These are phyloP conservation scores for Pseudomyrmex cubaensis DNA, from an alignment of 1,140 invertebrate genomes.

Conservation along the genomic window DNA sequence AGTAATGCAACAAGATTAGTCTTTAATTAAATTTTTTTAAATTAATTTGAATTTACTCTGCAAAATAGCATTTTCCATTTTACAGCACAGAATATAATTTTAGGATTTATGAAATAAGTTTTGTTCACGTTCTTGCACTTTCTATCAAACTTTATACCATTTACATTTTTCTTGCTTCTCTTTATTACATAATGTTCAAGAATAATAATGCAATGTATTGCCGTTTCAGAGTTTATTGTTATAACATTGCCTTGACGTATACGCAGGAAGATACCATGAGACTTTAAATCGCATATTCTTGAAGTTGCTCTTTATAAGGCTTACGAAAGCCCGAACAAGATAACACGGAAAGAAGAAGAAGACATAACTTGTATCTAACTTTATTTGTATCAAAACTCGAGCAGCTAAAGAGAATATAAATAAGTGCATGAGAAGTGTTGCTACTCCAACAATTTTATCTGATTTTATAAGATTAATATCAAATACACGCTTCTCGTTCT, in stretches of 20 bases:
- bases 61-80: not conserved
- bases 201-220: constrained; percentile 37
- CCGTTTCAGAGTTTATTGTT: constrained; percentile 46
- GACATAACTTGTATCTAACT: constrained; percentile 15
- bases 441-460: not conserved
- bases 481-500: not conserved
- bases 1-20: not conserved
- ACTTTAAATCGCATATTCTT: constrained; percentile 48
- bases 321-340: constrained; percentile 2
- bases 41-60: not conserved
- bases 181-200: constrained; percentile 38
- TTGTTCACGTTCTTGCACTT: not conserved
- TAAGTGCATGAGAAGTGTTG: not conserved
- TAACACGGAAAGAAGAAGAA: constrained; percentile 5
- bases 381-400: not conserved
- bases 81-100: not conserved
- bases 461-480: not conserved
- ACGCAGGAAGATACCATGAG: constrained; percentile 15
- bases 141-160: constrained; percentile 18
- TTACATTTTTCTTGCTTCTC: constrained; percentile 10
- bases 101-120: constrained; percentile 14
- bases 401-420: not conserved
- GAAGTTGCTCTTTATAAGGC: constrained; percentile 34
- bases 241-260: constrained; percentile 27
- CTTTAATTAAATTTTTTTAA: not conserved